phyloP scores from a whole-genome alignment of 2,888 invertebrate species.

The Clepsis dumicolana region DNA sequence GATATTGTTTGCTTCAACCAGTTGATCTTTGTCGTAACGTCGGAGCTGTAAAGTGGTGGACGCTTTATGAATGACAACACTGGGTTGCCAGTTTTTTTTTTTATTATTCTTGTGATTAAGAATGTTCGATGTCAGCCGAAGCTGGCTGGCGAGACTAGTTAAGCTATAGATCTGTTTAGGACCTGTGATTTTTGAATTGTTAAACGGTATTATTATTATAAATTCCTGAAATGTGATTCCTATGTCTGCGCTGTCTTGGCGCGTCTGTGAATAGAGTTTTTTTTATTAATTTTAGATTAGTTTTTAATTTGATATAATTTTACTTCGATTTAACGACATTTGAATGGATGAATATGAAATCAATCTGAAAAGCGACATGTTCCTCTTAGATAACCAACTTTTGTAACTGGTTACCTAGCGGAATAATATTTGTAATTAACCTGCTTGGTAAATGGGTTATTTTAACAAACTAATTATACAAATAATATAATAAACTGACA shows the following conservation, averaged over 20 bases:
- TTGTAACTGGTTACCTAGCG: neutral
- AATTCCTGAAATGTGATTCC: conserved; percentile 67
- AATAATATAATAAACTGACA: no score
- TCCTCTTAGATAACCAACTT: neutral
- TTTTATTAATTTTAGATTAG: conserved; percentile 53
- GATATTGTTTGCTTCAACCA: no score
- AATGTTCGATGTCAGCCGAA: neutral
- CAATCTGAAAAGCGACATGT: neutral
- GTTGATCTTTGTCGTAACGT: no score
- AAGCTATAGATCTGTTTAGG: conserved; percentile 69
- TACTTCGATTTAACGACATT: neutral
- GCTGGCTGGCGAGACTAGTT: conserved; percentile 59
- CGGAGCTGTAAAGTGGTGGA: no score
- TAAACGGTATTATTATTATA: conserved; percentile 66
- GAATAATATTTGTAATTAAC: neutral
- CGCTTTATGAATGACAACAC: neutral
- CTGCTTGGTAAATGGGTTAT: neutral
- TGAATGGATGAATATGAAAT: neutral
- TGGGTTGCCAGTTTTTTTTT: neutral
- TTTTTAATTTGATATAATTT: conserved; percentile 45
- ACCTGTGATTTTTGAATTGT: conserved; percentile 80
- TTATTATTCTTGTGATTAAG: conserved; percentile 2
- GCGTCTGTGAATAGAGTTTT: conserved; percentile 80
- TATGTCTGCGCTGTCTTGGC: conserved; percentile 71
- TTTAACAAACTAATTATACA: no score